Evolutionary conservation across 2,113 vertebrate species (phyloP).

Genomic region (Melanostigma gelatinosum): DNA sequence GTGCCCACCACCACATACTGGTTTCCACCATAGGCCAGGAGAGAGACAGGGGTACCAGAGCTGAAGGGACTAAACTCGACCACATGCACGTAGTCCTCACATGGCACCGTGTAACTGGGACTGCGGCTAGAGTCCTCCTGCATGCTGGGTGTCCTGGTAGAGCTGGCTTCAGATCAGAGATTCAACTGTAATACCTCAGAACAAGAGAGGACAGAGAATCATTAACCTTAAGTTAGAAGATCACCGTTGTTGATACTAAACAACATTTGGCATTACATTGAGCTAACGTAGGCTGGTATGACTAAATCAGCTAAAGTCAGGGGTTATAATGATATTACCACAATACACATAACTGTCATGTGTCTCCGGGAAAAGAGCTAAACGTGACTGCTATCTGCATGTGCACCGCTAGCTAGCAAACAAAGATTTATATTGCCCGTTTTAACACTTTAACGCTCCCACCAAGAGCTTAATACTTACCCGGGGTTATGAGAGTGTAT

Average conservation of each 20-base stretch:
- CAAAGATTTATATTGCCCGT: not conserved
- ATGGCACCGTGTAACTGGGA: slow-evolving; percentile 89
- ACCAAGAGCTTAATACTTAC: not conserved
- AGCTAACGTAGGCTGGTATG: not conserved
- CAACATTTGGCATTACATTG: not conserved
- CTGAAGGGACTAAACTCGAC: slow-evolving; percentile 96
- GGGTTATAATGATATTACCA: too few relatives aligned
- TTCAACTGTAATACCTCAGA: slow-evolving; percentile 21
- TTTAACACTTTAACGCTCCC: not conserved
- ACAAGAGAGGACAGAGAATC: not conserved
- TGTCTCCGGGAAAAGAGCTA: not conserved
- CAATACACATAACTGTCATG: not conserved
- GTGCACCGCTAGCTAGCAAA: not conserved
- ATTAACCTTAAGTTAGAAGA: not conserved
- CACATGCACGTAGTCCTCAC: slow-evolving; percentile 93
- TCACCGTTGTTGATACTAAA: not conserved
- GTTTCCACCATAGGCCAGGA: slow-evolving; percentile 94
- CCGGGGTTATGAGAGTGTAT: not conserved
- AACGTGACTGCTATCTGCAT: not conserved
- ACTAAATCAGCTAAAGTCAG: too few relatives aligned
- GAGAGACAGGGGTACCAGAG: slow-evolving; percentile 85
- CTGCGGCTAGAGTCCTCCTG: slow-evolving; percentile 87
- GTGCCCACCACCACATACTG: slow-evolving; percentile 91
- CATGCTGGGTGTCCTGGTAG: slow-evolving; percentile 75
- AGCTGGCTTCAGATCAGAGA: not conserved